These are phyloP conservation scores for Antennarius striatus DNA, from an alignment of 2,113 vertebrate species.

Conservation along the genomic window DNA sequence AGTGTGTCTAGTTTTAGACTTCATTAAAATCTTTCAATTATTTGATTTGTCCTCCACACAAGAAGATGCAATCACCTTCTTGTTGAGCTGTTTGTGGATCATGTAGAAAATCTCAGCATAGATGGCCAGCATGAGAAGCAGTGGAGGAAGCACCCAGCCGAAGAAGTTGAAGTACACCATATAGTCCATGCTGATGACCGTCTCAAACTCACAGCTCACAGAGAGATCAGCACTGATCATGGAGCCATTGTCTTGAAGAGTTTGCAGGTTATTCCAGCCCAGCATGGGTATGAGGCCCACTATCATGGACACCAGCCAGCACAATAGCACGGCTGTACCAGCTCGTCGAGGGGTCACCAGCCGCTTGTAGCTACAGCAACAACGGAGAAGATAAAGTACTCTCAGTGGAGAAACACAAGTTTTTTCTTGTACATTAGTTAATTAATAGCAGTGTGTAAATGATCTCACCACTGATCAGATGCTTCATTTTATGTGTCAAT, in stretches of 20 bases:
- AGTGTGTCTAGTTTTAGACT: background rate
- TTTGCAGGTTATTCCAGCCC: constrained; percentile 90
- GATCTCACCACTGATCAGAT: no score
- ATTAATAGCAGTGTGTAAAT: background rate
- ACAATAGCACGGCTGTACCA: constrained; percentile 84
- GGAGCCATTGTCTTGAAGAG: constrained; percentile 69
- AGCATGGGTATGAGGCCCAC: constrained; percentile 93
- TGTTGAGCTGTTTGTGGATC: constrained; percentile 93
- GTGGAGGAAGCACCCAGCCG: constrained; percentile 90
- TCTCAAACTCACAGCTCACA: constrained; percentile 90
- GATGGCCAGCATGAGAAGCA: constrained; percentile 92
- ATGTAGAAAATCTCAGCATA: constrained; percentile 96
- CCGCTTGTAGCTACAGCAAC: constrained; percentile 86
- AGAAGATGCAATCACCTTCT: constrained; percentile 77
- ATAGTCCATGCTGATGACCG: constrained; percentile 96
- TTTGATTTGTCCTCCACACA: background rate
- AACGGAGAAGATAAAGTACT: constrained; percentile 14
- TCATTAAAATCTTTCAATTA: no score
- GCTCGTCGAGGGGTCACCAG: constrained; percentile 89
- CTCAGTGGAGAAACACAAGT: background rate
- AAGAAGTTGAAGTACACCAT: constrained; percentile 99
- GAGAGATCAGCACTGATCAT: constrained; percentile 59
- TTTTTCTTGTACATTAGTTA: background rate
- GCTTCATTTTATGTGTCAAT: no score
- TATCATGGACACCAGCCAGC: constrained; percentile 90